A percentile compares a stretch with the other conserved stretches of the same genome.
These are phyloP conservation scores for Tapera naevia DNA, from an alignment of 2,797 vertebrate species.

Conservation along the genomic window DNA sequence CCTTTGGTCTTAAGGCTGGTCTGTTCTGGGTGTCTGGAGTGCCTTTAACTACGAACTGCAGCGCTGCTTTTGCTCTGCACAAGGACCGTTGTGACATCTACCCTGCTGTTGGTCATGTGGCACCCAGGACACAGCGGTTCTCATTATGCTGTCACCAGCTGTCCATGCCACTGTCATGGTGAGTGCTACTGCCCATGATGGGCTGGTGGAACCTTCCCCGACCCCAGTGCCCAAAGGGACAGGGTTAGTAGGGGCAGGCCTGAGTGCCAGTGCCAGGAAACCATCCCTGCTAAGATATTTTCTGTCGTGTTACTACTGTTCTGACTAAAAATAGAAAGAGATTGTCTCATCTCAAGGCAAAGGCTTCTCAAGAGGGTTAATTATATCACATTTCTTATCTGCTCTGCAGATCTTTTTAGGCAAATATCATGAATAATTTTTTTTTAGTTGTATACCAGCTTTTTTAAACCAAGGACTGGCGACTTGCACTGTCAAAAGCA, in stretches of 20 bases:
- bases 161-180: background rate
- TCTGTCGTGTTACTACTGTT: background rate
- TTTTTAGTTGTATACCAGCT: background rate
- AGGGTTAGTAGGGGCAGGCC: background rate
- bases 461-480: background rate
- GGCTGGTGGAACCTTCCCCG: background rate
- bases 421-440: background rate
- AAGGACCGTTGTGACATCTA: background rate
- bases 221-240: background rate
- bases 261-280: background rate
- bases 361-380: constrained; percentile 49
- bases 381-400: constrained; percentile 30
- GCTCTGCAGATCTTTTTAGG: background rate
- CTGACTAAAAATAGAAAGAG: constrained; percentile 14
- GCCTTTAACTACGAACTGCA: background rate
- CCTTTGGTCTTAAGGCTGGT: background rate
- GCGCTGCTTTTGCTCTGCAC: background rate
- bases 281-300: background rate
- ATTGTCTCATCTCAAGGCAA: constrained; percentile 8
- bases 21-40: background rate
- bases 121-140: background rate
- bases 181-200: background rate
- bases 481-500: background rate
- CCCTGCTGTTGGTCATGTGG: background rate
- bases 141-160: background rate